Conservation (phyloP, 2,888 invertebrate species). For the Cosmia trapezina region DNA sequence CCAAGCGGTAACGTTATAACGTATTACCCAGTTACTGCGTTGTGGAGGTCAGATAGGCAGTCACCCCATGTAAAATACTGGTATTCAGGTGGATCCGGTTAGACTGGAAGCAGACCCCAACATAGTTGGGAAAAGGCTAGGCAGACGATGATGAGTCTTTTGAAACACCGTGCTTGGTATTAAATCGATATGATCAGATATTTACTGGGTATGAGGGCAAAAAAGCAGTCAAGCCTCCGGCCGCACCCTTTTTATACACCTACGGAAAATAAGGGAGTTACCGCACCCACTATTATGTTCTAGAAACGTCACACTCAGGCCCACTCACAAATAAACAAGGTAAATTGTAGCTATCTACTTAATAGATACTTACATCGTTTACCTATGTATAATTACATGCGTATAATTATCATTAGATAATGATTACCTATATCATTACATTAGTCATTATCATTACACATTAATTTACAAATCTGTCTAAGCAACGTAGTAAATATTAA, state of each 20-base stretch:
- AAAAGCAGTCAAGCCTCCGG: neutral
- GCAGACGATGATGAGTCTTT: neutral
- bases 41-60: no score
- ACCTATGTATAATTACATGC: neutral
- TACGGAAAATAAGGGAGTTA: neutral
- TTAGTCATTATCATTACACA: neutral
- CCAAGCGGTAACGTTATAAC: no score
- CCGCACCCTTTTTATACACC: neutral
- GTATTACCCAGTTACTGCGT: no score
- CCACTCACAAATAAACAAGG: neutral
- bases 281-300: neutral
- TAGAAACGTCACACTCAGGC: neutral
- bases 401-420: neutral
- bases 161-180: no score
- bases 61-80: no score
- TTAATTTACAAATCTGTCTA: neutral
- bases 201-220: neutral
- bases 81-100: no score
- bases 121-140: no score
- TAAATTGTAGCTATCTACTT: neutral
- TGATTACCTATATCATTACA: no score
- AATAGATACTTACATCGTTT: neutral
- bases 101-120: no score
- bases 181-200: no score
- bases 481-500: neutral